A percentile compares a stretch with the other conserved stretches of the same genome.
phyloP scores from a whole-genome alignment of 2,113 vertebrate species.

The Bothrops jararaca region DNA sequence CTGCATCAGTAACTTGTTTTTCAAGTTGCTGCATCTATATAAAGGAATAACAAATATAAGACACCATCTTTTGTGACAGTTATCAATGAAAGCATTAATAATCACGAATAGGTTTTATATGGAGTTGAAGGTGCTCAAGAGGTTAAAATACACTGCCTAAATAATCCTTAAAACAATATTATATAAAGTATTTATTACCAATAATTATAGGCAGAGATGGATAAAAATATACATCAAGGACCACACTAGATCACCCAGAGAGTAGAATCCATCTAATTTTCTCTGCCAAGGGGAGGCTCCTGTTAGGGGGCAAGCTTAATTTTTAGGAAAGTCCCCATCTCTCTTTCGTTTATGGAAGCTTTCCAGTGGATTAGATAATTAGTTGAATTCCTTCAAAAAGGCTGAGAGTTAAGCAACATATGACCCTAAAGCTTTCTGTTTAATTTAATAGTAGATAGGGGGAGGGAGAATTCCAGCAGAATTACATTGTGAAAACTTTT shows the following conservation, averaged over 20 bases:
- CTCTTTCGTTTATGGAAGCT: not conserved
- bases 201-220: not conserved
- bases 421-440: not conserved
- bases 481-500: not conserved
- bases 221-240: not conserved
- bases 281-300: not conserved
- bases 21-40: conserved; percentile 93
- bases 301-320: not conserved
- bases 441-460: not conserved
- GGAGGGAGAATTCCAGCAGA: not conserved
- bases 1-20: conserved; percentile 88
- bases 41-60: conserved; percentile 40
- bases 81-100: conserved; percentile 18
- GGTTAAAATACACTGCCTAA: not conserved
- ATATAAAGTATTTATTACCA: not conserved
- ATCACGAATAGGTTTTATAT: not conserved
- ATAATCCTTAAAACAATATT: not conserved
- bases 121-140: not conserved
- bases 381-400: not conserved
- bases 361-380: not conserved
- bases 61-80: not conserved
- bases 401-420: not conserved
- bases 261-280: not conserved
- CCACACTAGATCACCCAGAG: not conserved
- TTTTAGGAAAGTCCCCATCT: not conserved